These are phyloP conservation scores for Anolis carolinensis DNA, from an alignment of 2,113 vertebrate genomes.

Conservation along the genomic window DNA sequence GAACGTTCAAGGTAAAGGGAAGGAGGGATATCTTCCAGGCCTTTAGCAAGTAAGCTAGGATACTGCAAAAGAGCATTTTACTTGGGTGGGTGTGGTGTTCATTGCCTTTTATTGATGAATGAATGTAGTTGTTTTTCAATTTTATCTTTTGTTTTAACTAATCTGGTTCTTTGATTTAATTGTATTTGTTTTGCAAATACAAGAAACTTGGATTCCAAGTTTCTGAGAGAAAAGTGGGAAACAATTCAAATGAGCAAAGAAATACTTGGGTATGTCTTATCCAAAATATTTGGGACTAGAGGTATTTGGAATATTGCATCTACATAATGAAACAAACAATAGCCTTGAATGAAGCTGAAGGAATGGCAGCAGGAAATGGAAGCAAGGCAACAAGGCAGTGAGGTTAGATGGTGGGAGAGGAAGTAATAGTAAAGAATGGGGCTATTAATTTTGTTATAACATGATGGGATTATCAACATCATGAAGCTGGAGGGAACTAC, in stretches of 20 bases:
- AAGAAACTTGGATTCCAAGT: not conserved
- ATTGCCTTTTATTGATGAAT: not conserved
- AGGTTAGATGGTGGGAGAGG: too few species aligned
- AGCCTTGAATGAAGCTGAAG: too few species aligned
- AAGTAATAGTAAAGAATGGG: too few species aligned
- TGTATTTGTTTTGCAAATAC: not conserved
- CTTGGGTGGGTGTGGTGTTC: not conserved
- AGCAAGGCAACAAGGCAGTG: too few species aligned
- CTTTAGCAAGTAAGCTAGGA: not conserved
- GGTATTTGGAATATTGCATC: too few species aligned
- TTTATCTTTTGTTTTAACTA: not conserved
- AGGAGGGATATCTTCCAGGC: constrained; percentile 20
- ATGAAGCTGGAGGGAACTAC: too few species aligned
- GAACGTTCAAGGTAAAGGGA: constrained; percentile 21
- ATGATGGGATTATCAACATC: too few species aligned
- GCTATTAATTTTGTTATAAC: too few species aligned
- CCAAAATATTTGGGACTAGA: too few species aligned
- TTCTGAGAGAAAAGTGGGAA: not conserved
- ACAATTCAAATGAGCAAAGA: not conserved
- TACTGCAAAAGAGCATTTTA: not conserved
- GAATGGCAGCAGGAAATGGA: too few species aligned
- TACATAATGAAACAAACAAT: too few species aligned
- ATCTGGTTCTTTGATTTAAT: not conserved
- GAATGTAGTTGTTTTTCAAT: not conserved
- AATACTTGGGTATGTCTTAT: too few species aligned